Evolutionary conservation across 2,888 invertebrate species (phyloP), one percentile per base, ranked within the genome.

Genomic region (Dasypolia templi): DNA sequence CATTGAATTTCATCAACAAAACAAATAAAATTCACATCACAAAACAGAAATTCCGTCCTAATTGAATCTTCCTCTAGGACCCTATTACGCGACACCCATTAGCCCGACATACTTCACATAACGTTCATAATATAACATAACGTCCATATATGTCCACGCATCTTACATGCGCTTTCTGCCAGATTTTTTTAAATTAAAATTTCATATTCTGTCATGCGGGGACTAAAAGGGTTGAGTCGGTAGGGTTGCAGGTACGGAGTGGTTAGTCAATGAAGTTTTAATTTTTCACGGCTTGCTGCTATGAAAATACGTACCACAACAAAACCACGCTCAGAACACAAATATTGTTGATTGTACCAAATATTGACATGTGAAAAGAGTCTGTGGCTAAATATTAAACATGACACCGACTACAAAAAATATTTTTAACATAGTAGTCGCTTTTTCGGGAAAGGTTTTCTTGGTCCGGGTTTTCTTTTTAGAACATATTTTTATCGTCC

Each of bases 161-260:
- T 85, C 84, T 85, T 87, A 82, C 74, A 64, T 72, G 73, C 74
- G 87, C 76, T 85, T 79, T 74, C 68, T 77, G 72, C 64, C 68
- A 87, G 76, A 84, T 87, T 85, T 85, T 85, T 87, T 84, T 85
- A 83, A 85, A 87, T 85, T 85, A 85, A 87, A 87, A 87, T 87
- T 85, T 85, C 76, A 85, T 87, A 85, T 85, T 74, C 72, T 73
- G 86, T 87, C 87, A 85, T 85, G 80, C 75, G 80, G 80, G 76
- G 76, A 77, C 84, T 85, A 85, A 87, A 85, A 87, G 87, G 87
- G 85, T 85, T 62, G 39, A 61, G 67, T 56, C 29, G 56, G 77
- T n/a, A 46, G 55, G 55, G 46, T 44, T n/a, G 6, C 26, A 22
- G 3, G 11, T 35, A 26, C 22, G 53, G 85, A 75, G 49, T 53